Percentiles rank a stretch among this genome's conserved stretches.
Evolutionary conservation across 2,113 vertebrate genomes (phyloP).

Genomic region (Protobothrops flavoviridis): DNA sequence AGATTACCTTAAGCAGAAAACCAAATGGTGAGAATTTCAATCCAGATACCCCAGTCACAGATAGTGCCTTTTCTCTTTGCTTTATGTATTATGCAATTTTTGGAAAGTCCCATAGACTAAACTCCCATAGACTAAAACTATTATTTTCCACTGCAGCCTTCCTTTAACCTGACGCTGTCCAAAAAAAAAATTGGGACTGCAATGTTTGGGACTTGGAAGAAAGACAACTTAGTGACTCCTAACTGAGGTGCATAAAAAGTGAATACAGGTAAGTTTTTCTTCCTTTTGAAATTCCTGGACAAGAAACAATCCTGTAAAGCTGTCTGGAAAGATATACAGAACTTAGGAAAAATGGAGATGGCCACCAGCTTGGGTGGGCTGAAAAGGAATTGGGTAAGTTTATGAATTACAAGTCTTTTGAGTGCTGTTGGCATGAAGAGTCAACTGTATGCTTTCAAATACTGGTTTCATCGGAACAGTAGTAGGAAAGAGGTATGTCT

Average conservation of each 20-base stretch:
- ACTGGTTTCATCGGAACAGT: background rate
- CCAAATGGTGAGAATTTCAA: constrained; percentile 41
- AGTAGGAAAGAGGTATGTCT: background rate
- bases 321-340: background rate
- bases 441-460: background rate
- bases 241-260: background rate
- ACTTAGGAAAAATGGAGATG: background rate
- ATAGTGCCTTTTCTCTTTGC: constrained; percentile 14
- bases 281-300: background rate
- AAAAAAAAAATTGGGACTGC: background rate
- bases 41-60: constrained; percentile 20
- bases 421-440: background rate
- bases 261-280: background rate
- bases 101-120: background rate
- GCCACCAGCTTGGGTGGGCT: background rate
- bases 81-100: constrained; percentile 26
- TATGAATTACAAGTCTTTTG: background rate
- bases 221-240: background rate
- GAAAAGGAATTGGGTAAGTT: background rate
- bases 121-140: background rate
- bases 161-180: background rate
- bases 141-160: background rate
- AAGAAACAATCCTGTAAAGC: background rate
- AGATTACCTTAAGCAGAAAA: constrained; percentile 45
- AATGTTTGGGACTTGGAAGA: background rate